Conservation (phyloP, 2,888 invertebrate species). For the Leptopilina syphax region DNA sequence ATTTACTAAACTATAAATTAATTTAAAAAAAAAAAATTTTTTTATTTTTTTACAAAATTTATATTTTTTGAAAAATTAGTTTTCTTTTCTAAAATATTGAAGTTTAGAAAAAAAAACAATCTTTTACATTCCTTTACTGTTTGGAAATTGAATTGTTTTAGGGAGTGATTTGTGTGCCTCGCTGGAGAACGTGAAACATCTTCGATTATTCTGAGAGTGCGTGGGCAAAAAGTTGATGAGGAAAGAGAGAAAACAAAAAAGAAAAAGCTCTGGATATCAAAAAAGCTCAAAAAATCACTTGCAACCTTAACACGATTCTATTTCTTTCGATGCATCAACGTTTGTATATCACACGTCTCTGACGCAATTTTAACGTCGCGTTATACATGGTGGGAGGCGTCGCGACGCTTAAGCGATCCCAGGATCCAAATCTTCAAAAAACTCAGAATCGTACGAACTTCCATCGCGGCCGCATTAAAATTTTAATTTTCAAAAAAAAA, state of each 20-base stretch:
- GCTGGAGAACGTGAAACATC: slow-evolving; percentile 22
- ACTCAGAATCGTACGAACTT: slow-evolving; percentile 74
- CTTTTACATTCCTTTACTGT: neutral
- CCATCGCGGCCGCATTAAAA: slow-evolving; percentile 70
- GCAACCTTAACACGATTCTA: slow-evolving; percentile 76
- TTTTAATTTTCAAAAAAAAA: slow-evolving; percentile 43
- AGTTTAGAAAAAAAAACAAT: too few relatives aligned
- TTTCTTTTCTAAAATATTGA: too few relatives aligned
- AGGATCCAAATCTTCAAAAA: slow-evolving; percentile 51
- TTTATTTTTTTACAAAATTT: too few relatives aligned
- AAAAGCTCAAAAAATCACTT: slow-evolving; percentile 52
- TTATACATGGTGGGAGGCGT: slow-evolving; percentile 52
- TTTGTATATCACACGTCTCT: slow-evolving; percentile 54
- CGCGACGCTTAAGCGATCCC: slow-evolving; percentile 58
- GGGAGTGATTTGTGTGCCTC: neutral
- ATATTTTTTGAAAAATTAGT: too few relatives aligned
- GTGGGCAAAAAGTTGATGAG: slow-evolving; percentile 23
- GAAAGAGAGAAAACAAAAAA: neutral
- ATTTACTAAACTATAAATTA: too few relatives aligned
- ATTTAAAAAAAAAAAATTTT: too few relatives aligned
- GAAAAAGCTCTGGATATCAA: slow-evolving; percentile 44
- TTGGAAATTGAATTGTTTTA: neutral
- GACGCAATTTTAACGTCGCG: slow-evolving; percentile 59
- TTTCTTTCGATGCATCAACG: slow-evolving; percentile 72
- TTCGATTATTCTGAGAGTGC: slow-evolving; percentile 31